Percentiles rank a stretch among this genome's conserved stretches.
Evolutionary conservation across 2,113 vertebrate genomes (phyloP).

Genomic region (Mastomys coucha): DNA sequence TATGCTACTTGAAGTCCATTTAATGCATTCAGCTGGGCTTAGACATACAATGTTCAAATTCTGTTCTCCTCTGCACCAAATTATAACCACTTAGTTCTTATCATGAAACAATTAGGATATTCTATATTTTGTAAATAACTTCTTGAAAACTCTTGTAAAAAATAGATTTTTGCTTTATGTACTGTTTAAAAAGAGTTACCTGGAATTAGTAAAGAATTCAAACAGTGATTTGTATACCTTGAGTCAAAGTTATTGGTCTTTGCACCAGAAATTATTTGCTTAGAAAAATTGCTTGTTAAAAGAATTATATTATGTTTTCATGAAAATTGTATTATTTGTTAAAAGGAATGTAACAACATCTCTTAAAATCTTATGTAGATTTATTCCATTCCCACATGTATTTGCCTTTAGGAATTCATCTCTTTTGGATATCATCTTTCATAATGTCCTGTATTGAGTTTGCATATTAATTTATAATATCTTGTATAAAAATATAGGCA

Average conservation of each 20-base stretch:
- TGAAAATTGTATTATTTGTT: background rate
- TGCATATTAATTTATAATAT: background rate
- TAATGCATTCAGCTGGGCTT: background rate
- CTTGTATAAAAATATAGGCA: background rate
- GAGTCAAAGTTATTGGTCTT: background rate
- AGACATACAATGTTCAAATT: background rate
- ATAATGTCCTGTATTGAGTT: background rate
- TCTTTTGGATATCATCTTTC: background rate
- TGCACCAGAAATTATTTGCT: background rate
- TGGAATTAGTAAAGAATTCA: background rate
- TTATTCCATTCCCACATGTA: background rate
- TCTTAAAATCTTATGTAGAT: background rate
- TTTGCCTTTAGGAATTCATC: background rate
- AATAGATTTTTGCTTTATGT: too few relatives aligned
- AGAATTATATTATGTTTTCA: background rate
- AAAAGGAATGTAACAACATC: background rate
- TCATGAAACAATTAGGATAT: background rate
- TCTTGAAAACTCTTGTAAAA: background rate
- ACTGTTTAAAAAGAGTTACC: too few relatives aligned
- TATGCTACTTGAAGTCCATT: background rate
- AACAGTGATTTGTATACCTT: background rate
- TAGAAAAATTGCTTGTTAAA: background rate
- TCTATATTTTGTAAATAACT: background rate
- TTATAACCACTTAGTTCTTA: background rate
- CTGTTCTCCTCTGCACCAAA: background rate